A percentile compares a stretch with the other conserved stretches of the same genome.
phyloP scores from a whole-genome alignment of 1,140 invertebrate genomes.

The Acyrthosiphon pisum region DNA sequence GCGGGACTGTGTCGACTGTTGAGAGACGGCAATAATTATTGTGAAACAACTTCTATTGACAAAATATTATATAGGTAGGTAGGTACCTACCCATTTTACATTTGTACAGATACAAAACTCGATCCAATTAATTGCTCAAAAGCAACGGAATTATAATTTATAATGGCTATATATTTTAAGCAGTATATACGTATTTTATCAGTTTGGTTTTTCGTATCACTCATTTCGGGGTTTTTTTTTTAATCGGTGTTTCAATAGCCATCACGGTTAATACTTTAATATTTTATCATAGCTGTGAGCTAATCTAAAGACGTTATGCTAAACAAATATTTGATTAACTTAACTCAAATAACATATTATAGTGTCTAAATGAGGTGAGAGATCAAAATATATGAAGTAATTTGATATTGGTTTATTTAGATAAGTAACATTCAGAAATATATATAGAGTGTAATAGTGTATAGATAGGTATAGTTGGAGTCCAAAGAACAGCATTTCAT shows the following conservation, averaged over 20 bases:
- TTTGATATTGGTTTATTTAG: not conserved
- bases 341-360: slow-evolving; percentile 8
- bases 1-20: not conserved
- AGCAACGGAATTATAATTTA: not conserved
- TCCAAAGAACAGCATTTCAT: not conserved
- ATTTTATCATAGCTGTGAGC: not conserved
- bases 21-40: not conserved
- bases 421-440: not conserved
- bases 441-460: not conserved
- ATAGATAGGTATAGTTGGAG: not conserved
- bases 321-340: not conserved
- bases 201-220: not conserved
- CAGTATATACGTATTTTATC: not conserved
- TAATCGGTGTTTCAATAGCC: not conserved
- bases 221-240: not conserved
- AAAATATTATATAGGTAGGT: not conserved
- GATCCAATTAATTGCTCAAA: not conserved
- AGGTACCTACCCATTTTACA: not conserved
- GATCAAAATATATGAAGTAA: slow-evolving; percentile 4
- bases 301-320: not conserved
- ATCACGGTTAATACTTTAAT: not conserved
- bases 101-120: not conserved
- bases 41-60: not conserved
- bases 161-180: not conserved
- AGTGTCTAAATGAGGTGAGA: not conserved